Conservation (phyloP, 2,888 invertebrate genomes). For the Lasiommata megera region DNA sequence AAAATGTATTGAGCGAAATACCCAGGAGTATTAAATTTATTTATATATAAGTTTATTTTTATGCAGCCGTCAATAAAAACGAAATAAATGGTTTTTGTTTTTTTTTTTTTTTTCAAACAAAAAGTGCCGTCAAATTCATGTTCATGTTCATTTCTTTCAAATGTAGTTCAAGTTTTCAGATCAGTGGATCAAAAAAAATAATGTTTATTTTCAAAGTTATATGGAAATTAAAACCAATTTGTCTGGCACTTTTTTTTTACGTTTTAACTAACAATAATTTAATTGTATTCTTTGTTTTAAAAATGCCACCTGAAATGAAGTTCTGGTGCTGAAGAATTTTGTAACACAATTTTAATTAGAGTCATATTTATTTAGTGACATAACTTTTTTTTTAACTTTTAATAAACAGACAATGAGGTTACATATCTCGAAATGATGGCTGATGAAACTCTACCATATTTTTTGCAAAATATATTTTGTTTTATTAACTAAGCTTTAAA, state of each 20-base stretch:
- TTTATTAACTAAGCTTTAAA: slow-evolving; percentile 67
- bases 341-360: neutral
- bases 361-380: neutral
- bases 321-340: slow-evolving; percentile 17
- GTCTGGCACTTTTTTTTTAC: neutral
- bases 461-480: slow-evolving; percentile 9
- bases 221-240: neutral
- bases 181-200: no score
- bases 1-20: neutral
- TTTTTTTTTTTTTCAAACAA: no score
- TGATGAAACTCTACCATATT: slow-evolving; percentile 18
- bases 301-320: slow-evolving; percentile 15
- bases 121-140: no score
- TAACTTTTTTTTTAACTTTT: neutral
- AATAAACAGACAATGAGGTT: neutral
- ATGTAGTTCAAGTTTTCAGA: no score
- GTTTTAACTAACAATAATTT: slow-evolving; percentile 3
- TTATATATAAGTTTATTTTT: neutral
- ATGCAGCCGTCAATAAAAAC: neutral
- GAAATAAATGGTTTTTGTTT: neutral
- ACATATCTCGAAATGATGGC: slow-evolving; percentile 9
- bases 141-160: no score
- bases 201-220: neutral
- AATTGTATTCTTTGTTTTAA: neutral
- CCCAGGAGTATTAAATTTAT: slow-evolving; percentile 5